Conservation (phyloP, 2,797 vertebrate species). For the Brachyalestes nurse region DNA sequence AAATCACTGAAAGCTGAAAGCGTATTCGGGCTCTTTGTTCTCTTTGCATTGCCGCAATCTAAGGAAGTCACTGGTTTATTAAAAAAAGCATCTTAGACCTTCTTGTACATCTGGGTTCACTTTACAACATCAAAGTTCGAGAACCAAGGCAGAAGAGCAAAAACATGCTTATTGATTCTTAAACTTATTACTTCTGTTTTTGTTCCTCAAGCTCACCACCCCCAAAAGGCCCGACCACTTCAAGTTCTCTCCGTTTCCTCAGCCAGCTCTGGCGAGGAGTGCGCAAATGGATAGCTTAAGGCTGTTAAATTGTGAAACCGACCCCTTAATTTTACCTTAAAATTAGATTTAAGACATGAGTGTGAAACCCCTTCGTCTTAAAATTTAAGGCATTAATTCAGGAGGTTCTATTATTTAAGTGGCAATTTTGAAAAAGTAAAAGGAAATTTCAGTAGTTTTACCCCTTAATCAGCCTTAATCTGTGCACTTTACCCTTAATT, state of each 20-base stretch:
- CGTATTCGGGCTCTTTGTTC: neutral
- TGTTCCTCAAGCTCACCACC: neutral
- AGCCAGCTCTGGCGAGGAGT: too few species aligned
- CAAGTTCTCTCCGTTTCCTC: neutral
- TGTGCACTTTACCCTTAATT: too few species aligned
- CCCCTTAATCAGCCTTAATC: too few species aligned
- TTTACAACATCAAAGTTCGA: neutral
- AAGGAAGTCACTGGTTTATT: neutral
- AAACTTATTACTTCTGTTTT: neutral
- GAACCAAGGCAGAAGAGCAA: neutral
- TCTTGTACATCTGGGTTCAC: neutral
- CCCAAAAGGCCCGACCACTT: neutral
- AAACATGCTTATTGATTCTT: constrained; percentile 2
- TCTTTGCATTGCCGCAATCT: neutral
- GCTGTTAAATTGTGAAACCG: too few species aligned
- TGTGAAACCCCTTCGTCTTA: too few species aligned
- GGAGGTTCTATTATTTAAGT: too few species aligned
- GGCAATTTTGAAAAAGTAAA: too few species aligned
- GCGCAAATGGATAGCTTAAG: too few species aligned
- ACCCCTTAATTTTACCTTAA: too few species aligned
- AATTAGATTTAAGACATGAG: too few species aligned
- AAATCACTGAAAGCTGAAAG: neutral
- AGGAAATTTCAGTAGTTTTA: too few species aligned
- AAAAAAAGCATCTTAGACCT: neutral
- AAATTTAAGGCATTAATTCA: too few species aligned